A percentile compares a stretch with the other conserved stretches of the same genome.
Evolutionary conservation across 2,888 invertebrate species (phyloP).

Genomic region (Gymnosoma rotundatum): DNA sequence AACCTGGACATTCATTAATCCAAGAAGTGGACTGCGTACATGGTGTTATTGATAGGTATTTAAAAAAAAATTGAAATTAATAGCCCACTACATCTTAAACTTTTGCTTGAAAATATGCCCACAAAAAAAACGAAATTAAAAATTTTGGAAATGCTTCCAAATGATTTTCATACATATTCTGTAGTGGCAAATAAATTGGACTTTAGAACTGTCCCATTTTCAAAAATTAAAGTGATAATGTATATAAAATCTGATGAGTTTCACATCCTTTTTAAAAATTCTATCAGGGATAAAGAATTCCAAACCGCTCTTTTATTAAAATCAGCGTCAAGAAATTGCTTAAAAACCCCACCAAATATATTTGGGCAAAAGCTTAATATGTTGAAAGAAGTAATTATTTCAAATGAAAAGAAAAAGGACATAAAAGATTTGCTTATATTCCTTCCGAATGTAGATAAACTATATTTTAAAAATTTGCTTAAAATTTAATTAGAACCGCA

Average conservation of each 20-base stretch:
- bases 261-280: not conserved
- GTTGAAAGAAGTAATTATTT: not conserved
- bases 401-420: too few relatives aligned
- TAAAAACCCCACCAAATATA: conserved; percentile 3
- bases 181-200: too few relatives aligned
- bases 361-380: not conserved
- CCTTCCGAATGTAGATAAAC: too few relatives aligned
- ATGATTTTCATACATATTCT: conserved; percentile 3
- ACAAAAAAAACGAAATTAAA: conserved; percentile 6
- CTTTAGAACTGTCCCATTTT: conserved; percentile 4
- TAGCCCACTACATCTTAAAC: conserved; percentile 13
- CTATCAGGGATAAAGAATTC: too few relatives aligned
- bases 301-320: too few relatives aligned
- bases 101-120: conserved; percentile 11
- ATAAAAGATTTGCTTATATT: too few relatives aligned
- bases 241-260: conserved; percentile 13
- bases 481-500: too few relatives aligned
- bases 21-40: conserved; percentile 14
- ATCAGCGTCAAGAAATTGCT: not conserved
- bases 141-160: conserved; percentile 14
- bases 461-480: too few relatives aligned
- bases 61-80: conserved; percentile 15
- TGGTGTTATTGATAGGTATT: conserved; percentile 9
- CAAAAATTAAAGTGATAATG: not conserved
- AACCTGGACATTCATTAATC: too few relatives aligned